Evolutionary conservation across 1,140 invertebrate species (phyloP).

Genomic region (Solenopsis fugax): DNA sequence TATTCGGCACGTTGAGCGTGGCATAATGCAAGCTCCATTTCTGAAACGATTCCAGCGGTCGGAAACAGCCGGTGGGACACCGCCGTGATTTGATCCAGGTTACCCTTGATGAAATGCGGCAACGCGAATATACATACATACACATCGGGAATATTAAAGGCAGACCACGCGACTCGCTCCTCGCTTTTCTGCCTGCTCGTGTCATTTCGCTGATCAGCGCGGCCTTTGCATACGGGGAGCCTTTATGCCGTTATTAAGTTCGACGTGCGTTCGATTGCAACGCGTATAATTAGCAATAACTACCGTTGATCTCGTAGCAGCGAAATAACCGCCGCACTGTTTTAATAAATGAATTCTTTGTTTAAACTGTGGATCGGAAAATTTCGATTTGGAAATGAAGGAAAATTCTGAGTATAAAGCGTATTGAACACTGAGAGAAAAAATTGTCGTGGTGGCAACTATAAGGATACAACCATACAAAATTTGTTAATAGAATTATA

Average conservation of each 20-base stretch:
- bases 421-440: no score
- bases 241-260: slow-evolving; percentile 18
- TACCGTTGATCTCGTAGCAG: not conserved
- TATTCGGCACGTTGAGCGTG: slow-evolving; percentile 39
- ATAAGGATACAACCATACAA: no score
- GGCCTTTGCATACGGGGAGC: not conserved
- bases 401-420: not conserved
- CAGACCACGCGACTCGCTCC: not conserved
- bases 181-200: not conserved
- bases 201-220: slow-evolving; percentile 34
- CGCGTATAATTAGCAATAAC: not conserved
- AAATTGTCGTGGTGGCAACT: no score
- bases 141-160: slow-evolving; percentile 66
- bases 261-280: slow-evolving; percentile 35
- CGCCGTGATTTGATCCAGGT: slow-evolving; percentile 47
- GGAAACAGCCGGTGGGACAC: slow-evolving; percentile 35
- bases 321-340: not conserved
- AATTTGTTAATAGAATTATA: no score
- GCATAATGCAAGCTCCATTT: slow-evolving; percentile 28
- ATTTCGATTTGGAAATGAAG: not conserved
- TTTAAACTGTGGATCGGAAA: not conserved
- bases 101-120: slow-evolving; percentile 64
- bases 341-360: not conserved
- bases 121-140: slow-evolving; percentile 56
- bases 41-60: slow-evolving; percentile 66